phyloP scores from a whole-genome alignment of 2,888 invertebrate species.

The Serrognathus titanus region DNA sequence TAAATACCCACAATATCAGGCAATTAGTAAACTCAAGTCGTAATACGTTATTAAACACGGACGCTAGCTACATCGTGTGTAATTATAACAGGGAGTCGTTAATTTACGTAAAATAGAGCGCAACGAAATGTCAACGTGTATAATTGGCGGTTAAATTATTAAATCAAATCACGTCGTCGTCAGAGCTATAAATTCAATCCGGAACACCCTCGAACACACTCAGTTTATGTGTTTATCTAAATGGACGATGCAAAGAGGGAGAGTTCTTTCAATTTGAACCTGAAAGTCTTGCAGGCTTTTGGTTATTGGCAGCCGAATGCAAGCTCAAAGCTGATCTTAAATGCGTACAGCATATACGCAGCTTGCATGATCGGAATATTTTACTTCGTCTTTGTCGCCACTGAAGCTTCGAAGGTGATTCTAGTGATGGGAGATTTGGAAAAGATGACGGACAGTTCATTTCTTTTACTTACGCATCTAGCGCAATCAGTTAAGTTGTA shows the following conservation, averaged over 20 bases:
- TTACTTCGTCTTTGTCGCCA: conserved; percentile 49
- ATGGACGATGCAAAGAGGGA: no score
- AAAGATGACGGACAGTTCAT: conserved; percentile 32
- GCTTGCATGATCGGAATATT: conserved; percentile 19
- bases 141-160: no score
- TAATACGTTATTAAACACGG: no score
- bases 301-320: not conserved
- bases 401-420: conserved; percentile 51
- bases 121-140: not conserved
- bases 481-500: conserved; percentile 17
- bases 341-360: conserved; percentile 2
- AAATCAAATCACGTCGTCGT: not conserved
- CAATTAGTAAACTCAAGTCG: no score
- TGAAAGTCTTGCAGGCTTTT: not conserved
- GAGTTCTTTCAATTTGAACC: not conserved
- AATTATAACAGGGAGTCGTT: not conserved
- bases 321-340: not conserved
- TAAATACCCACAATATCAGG: no score
- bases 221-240: no score
- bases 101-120: not conserved
- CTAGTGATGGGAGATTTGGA: conserved; percentile 45
- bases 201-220: not conserved
- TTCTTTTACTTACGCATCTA: conserved; percentile 35
- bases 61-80: not conserved
- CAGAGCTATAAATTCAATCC: not conserved